Percentiles rank a stretch among this genome's conserved stretches.
These are phyloP conservation scores for Ahaetulla prasina DNA, from an alignment of 2,113 vertebrate species.

Conservation along the genomic window DNA sequence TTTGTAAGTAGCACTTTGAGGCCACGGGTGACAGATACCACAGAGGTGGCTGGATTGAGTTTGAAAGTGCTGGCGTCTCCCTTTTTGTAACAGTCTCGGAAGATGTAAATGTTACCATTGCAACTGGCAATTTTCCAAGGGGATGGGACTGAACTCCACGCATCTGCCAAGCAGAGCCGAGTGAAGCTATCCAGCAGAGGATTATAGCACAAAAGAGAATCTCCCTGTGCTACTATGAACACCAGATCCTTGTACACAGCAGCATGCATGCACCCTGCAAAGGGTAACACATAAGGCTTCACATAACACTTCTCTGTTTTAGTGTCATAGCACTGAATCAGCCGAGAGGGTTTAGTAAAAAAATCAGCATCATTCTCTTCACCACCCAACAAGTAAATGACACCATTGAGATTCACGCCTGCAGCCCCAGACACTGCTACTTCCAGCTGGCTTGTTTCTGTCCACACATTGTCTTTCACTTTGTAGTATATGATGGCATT, in stretches of 20 bases:
- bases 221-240: constrained; percentile 92
- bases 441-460: constrained; percentile 91
- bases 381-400: constrained; percentile 93
- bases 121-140: constrained; percentile 98
- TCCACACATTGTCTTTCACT: constrained; percentile 95
- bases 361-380: constrained; percentile 98
- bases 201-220: constrained; percentile 94
- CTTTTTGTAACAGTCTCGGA: constrained; percentile 95
- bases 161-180: constrained; percentile 89
- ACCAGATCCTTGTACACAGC: constrained; percentile 96
- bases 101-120: constrained; percentile 95
- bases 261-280: constrained; percentile 93
- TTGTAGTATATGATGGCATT: constrained; percentile 94
- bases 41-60: constrained; percentile 94
- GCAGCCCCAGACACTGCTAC: constrained; percentile 91
- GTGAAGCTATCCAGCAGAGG: constrained; percentile 96
- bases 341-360: constrained; percentile 95
- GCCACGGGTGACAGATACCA: constrained; percentile 89
- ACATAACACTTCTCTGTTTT: constrained; percentile 86
- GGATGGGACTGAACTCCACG: constrained; percentile 91
- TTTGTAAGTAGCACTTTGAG: constrained; percentile 95
- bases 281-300: constrained; percentile 92
- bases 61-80: constrained; percentile 94
- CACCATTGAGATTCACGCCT: constrained; percentile 90
- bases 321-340: constrained; percentile 97